These are phyloP conservation scores for Epinephelus coioides DNA, from an alignment of 2,797 vertebrate species.

Conservation along the genomic window DNA sequence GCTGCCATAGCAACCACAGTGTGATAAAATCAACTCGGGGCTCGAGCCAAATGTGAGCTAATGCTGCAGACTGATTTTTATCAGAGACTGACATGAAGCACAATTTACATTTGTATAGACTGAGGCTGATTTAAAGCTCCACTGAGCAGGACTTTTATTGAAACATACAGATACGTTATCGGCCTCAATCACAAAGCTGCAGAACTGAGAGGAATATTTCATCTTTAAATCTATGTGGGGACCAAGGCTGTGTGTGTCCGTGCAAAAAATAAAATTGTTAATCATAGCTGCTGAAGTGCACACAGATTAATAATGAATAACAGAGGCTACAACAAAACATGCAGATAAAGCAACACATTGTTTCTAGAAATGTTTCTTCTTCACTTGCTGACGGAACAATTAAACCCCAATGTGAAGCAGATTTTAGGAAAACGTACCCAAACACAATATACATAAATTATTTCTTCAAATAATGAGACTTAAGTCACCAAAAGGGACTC, in stretches of 20 bases:
- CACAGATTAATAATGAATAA: no score
- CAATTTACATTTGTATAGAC: constrained; percentile 36
- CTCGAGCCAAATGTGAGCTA: constrained; percentile 48
- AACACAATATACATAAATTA: no score
- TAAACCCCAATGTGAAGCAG: no score
- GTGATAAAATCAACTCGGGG: constrained; percentile 62
- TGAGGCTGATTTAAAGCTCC: constrained; percentile 35
- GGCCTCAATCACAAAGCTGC: constrained; percentile 10
- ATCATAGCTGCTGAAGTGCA: no score
- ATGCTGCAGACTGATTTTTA: constrained; percentile 59
- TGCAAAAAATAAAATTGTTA: not conserved
- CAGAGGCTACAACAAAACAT: no score
- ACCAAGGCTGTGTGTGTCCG: not conserved
- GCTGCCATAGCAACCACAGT: constrained; percentile 45
- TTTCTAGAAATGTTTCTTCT: no score
- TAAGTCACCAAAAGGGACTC: no score
- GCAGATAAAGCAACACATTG: no score
- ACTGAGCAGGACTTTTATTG: constrained; percentile 12
- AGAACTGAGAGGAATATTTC: not conserved
- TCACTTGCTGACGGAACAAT: no score
- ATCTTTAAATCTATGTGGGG: not conserved
- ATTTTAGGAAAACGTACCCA: no score
- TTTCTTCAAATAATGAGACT: no score
- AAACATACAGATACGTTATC: constrained; percentile 15
- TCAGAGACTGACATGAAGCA: constrained; percentile 32